Evolutionary conservation across 92 coral and sea anemone species (phyloP).

Genomic region (Micromussa lordhowensis): DNA sequence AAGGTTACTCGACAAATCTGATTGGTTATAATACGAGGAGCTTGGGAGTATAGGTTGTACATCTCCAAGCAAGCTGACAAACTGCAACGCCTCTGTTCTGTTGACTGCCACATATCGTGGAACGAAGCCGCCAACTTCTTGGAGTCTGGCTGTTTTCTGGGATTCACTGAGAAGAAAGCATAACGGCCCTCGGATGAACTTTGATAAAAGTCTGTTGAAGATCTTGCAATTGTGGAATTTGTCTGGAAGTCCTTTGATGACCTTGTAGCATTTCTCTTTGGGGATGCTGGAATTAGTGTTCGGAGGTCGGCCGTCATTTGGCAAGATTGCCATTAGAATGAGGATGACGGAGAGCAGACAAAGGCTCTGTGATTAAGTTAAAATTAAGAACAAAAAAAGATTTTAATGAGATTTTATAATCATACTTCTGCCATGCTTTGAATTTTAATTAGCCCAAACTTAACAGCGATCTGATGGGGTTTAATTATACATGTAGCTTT

Average conservation of each 20-base stretch:
- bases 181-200: background rate
- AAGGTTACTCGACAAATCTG: background rate
- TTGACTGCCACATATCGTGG: constrained; percentile 47
- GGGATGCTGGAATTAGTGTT: background rate
- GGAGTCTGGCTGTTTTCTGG: background rate
- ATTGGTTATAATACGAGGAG: background rate
- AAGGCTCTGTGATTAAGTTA: constrained; percentile 2
- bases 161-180: background rate
- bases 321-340: constrained; percentile 5
- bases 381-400: background rate
- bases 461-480: background rate
- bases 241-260: background rate
- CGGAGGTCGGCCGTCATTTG: background rate
- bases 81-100: constrained; percentile 28
- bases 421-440: background rate
- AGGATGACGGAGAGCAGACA: background rate
- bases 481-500: too few relatives aligned
- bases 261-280: background rate
- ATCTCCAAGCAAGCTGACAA: constrained; percentile 29
- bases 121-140: constrained; percentile 35
- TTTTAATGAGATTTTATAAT: background rate
- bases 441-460: background rate
- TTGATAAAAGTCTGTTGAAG: too few relatives aligned
- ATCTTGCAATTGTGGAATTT: too few relatives aligned
- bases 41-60: background rate